Conservation (phyloP, 2,797 vertebrate species). For the Galagoides demidoff region DNA sequence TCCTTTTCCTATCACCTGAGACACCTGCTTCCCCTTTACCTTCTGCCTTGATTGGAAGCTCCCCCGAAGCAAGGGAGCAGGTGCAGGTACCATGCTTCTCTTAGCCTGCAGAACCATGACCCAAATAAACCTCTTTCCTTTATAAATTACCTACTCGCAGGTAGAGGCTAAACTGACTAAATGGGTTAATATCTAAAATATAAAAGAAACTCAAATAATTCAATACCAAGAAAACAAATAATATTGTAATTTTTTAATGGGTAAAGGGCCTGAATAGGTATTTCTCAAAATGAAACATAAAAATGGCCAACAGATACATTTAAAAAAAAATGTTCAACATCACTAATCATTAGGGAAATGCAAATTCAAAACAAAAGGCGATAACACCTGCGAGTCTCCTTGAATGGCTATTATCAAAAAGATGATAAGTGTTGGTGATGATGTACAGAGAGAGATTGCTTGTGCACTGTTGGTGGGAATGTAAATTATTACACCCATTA, state of each 20-base stretch:
- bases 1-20: no score
- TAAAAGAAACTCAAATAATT: neutral
- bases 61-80: no score
- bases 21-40: no score
- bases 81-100: no score
- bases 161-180: no score
- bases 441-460: neutral
- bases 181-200: neutral
- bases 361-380: neutral
- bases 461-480: neutral
- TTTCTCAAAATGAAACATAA: neutral
- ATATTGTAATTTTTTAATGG: neutral
- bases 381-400: neutral
- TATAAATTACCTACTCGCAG: no score
- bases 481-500: neutral
- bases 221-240: neutral
- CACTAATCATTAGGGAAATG: neutral
- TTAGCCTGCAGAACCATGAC: no score
- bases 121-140: no score
- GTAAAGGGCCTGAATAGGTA: neutral
- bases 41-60: no score
- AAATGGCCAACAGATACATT: neutral
- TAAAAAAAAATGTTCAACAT: neutral
- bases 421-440: neutral
- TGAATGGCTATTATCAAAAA: neutral